These are phyloP conservation scores for Gracilinanus agilis DNA, from an alignment of 2,113 vertebrate species.

Conservation along the genomic window DNA sequence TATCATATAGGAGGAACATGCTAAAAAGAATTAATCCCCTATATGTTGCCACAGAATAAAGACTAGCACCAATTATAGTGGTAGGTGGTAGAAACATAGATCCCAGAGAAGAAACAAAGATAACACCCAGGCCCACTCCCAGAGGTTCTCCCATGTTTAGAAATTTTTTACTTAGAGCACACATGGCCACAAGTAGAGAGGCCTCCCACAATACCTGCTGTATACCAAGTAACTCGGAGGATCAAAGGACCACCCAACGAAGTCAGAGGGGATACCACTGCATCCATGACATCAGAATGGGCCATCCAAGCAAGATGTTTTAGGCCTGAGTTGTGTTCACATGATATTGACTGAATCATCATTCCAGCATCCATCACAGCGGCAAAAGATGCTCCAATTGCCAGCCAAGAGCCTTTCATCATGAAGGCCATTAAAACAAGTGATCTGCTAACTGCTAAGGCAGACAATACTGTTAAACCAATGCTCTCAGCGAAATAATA, in stretches of 20 bases:
- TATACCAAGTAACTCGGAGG: constrained; percentile 96
- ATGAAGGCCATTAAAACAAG: constrained; percentile 94
- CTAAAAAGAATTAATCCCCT: constrained; percentile 95
- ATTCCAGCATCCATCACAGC: constrained; percentile 96
- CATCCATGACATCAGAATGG: constrained; percentile 97
- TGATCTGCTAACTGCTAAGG: constrained; percentile 92
- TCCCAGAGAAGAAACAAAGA: constrained; percentile 95
- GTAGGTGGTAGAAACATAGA: constrained; percentile 97
- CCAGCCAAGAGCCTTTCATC: constrained; percentile 96
- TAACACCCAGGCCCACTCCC: constrained; percentile 94
- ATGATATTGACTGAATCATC: constrained; percentile 93
- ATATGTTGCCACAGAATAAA: constrained; percentile 94
- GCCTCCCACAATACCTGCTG: constrained; percentile 94
- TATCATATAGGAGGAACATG: constrained; percentile 96
- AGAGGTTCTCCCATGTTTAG: constrained; percentile 95
- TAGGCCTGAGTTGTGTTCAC: constrained; percentile 88
- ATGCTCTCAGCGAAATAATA: constrained; percentile 95
- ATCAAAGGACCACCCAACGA: constrained; percentile 95
- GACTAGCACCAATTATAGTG: constrained; percentile 90
- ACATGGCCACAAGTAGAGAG: constrained; percentile 97
- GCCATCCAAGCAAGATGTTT: constrained; percentile 97
- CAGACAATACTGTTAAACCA: constrained; percentile 94
- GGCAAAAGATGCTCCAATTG: constrained; percentile 94
- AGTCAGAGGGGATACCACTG: constrained; percentile 94
- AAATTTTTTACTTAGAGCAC: constrained; percentile 97